A percentile compares a stretch with the other conserved stretches of the same genome.
These are phyloP conservation scores for Glaucopsyche alexis DNA, from an alignment of 2,888 invertebrate species.

Conservation along the genomic window DNA sequence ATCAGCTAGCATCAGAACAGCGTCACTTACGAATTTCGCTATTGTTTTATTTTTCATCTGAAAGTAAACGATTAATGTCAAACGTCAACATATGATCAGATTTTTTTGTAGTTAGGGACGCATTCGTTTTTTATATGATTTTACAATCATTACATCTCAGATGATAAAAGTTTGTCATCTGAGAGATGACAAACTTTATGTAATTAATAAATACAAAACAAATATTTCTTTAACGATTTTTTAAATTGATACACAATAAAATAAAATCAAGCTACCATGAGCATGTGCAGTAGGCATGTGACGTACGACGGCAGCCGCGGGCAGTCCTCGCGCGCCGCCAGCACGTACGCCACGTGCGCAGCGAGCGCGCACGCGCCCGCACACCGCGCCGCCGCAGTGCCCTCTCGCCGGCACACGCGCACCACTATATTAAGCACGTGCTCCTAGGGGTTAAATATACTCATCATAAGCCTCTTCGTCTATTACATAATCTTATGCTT, in stretches of 20 bases:
- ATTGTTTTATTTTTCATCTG: constrained; percentile 90
- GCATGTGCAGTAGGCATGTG: constrained; percentile 73
- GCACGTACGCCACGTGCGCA: constrained; percentile 67
- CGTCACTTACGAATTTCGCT: constrained; percentile 91
- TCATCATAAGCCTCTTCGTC: background rate
- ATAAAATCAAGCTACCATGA: constrained; percentile 54
- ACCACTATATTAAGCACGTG: constrained; percentile 92
- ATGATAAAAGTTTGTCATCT: too few species aligned
- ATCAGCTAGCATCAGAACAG: constrained; percentile 87
- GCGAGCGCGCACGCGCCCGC: constrained; percentile 93
- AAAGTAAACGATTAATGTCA: constrained; percentile 47
- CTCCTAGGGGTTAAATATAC: constrained; percentile 78
- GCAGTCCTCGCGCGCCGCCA: constrained; percentile 54
- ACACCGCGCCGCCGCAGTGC: constrained; percentile 92
- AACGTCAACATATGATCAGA: background rate
- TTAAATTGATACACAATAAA: too few species aligned
- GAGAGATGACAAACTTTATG: too few species aligned
- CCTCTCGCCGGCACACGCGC: constrained; percentile 93
- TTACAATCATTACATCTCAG: too few species aligned
- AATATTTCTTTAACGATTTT: too few species aligned
- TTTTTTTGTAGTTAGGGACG: background rate
- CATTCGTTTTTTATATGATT: background rate
- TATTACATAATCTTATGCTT: too few species aligned
- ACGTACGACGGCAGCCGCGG: constrained; percentile 65
- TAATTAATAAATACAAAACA: too few species aligned